These are phyloP conservation scores for Rhinoderma darwinii DNA, from an alignment of 2,113 vertebrate genomes.

Conservation along the genomic window DNA sequence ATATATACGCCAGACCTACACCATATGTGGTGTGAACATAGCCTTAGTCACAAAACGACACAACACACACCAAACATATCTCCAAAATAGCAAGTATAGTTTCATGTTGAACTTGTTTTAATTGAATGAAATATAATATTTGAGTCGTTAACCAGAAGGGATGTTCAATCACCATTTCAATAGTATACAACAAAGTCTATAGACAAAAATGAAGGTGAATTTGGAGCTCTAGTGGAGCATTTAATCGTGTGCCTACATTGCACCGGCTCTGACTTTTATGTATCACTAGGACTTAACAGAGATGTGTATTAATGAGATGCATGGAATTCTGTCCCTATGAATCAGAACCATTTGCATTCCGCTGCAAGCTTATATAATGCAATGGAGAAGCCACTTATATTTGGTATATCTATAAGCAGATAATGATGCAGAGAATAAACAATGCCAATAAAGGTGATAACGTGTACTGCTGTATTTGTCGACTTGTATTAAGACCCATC, in stretches of 20 bases:
- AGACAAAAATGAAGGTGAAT: slow-evolving; percentile 54
- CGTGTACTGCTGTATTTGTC: neutral
- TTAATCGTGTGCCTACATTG: slow-evolving; percentile 45
- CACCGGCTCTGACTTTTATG: neutral
- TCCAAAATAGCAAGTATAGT: neutral
- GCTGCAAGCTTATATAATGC: neutral
- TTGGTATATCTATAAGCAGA: neutral
- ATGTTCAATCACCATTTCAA: slow-evolving; percentile 22
- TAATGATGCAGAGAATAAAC: neutral
- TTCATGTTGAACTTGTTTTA: neutral
- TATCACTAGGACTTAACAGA: slow-evolving; percentile 35
- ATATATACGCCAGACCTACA: no score
- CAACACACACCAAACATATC: neutral
- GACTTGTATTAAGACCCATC: neutral
- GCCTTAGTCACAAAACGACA: neutral
- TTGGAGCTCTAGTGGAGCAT: slow-evolving; percentile 52
- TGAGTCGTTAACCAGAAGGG: slow-evolving; percentile 20
- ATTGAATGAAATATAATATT: slow-evolving; percentile 28
- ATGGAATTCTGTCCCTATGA: slow-evolving; percentile 35
- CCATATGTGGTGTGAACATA: neutral
- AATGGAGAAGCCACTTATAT: neutral
- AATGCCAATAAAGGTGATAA: neutral
- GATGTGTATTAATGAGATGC: slow-evolving; percentile 48
- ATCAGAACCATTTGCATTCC: slow-evolving; percentile 32
- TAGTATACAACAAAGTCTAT: slow-evolving; percentile 45